Evolutionary conservation across 1,140 invertebrate genomes (phyloP), one percentile per base, ranked within the genome.

Genomic region (Euwallacea fornicatus): DNA sequence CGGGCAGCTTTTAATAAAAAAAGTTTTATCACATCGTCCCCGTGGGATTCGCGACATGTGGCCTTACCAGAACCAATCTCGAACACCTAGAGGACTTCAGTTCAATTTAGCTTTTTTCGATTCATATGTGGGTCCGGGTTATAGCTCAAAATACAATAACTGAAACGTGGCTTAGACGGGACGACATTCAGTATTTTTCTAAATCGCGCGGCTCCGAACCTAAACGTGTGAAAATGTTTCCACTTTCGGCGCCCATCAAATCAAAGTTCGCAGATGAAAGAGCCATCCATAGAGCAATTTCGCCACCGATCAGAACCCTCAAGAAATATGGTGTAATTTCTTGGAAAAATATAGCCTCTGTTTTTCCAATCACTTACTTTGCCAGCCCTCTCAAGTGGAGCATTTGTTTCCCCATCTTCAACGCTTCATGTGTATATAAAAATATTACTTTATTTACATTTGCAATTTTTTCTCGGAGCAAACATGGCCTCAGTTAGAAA

Each of bases 251-350:
- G 56, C 67, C 74, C 71, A 75, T 75, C 71, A 75, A 75, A 75
- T 75, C 74, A 75, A 73, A 75, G 64, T 66, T 59, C 42, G 71
- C 54, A 72, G 67, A 75, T 75, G 74, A 75, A 69, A 63, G 67
- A 63, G 74, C 74, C 73, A 75, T 75, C 72, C 69, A 73, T 70
- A 73, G 46, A 60, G 42, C 69, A 71, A 72, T 69, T 73, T 71
- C 69, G 50, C 42, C 64, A 66, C 73, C 71, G 71, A 75, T 75
- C 74, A 63, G 61, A 62, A 55, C 58, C 64, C 66, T 8, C 61
- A 68, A 73, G 74, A 75, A 75, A 72, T 59, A 75, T 73, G 71
- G 67, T 50, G 74, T 71, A 73, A 75, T 75, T 75, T 69, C 69
- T 68, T 44, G 70, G 71, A 75, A 75, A 75, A 73, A 75, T 75